Evolutionary conservation across 2,113 vertebrate genomes (phyloP), one percentile per base, ranked within the genome.

Genomic region (Gavia stellata): DNA sequence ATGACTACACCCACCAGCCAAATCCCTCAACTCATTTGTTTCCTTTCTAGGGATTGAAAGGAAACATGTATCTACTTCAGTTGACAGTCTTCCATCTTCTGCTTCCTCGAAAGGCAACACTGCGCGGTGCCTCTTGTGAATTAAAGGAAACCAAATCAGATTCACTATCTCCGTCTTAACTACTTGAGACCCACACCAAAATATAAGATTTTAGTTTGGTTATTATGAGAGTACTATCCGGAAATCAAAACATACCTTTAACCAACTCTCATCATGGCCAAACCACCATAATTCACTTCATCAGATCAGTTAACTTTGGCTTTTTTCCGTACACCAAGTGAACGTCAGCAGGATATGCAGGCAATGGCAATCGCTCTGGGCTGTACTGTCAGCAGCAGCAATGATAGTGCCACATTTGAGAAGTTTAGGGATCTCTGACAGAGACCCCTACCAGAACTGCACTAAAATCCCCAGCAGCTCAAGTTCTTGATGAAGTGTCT

Each of bases 41-140:
- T 89, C 93, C 95, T 53, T 97, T 96, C 95, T 77, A 77, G 93
- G 93, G 81, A 49, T 2, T 33, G 47, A 56, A 85, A 84, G 55
- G 44, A 85, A 96, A 85, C 10, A 1, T 1, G 7, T 38, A 58
- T 8, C 83, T 15, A 2, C 29, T 82, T 31, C 40, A 65, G 10
- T 2, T 44, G 47, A 20, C 52, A 71, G 34, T 21, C 63, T 13
- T 65, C 52, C 88, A 83, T 29, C 73, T 81, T 28, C 7, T 62
- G 7, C 81, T 47, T 80, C 89, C 94, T 71, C 70, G 84, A 72
- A 95, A 89, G 84, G 92, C 42, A 89, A 73, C 19, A 3, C 19
- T 47, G 12, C 8, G 1, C 0, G 7, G 10, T 79, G 49, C 34
- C 40, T 13, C 5, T 1, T 12, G 28, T 6, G 24, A 91, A 49